Conservation (phyloP, 2,113 vertebrate species). For the Zosterops hypoxanthus region DNA sequence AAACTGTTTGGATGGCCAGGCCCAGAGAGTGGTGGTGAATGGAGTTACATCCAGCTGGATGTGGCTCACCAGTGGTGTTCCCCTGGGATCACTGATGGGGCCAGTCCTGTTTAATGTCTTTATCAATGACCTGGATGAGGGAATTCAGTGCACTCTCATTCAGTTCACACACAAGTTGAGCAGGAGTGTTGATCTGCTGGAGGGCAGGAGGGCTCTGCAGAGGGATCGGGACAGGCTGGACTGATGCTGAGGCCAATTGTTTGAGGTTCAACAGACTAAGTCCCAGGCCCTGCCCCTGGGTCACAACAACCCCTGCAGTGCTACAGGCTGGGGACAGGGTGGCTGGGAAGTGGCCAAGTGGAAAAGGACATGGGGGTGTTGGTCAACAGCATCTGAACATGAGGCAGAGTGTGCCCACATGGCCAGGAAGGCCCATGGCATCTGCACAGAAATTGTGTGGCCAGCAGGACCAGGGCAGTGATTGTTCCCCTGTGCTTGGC, state of each 20-base stretch:
- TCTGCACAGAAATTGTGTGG: not conserved
- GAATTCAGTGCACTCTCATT: not conserved
- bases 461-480: not conserved
- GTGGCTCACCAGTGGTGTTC: not conserved
- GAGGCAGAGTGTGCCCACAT: accelerated
- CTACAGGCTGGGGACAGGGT: not conserved
- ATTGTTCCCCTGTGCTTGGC: not conserved
- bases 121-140: not conserved
- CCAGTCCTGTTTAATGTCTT: not conserved
- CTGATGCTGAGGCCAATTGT: not conserved
- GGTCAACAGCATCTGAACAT: not conserved
- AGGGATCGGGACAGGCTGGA: not conserved
- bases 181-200: not conserved
- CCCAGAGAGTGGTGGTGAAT: not conserved
- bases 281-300: not conserved
- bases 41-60: not conserved
- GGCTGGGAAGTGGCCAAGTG: not conserved
- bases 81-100: too few species aligned
- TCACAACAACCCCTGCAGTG: not conserved
- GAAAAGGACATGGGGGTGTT: accelerated
- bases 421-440: accelerated
- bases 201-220: not conserved
- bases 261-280: not conserved
- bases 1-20: not conserved
- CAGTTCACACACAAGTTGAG: accelerated